Percentiles rank a stretch among this genome's conserved stretches.
These are phyloP conservation scores for Megalops atlanticus DNA, from an alignment of 2,113 vertebrate genomes.

Conservation along the genomic window DNA sequence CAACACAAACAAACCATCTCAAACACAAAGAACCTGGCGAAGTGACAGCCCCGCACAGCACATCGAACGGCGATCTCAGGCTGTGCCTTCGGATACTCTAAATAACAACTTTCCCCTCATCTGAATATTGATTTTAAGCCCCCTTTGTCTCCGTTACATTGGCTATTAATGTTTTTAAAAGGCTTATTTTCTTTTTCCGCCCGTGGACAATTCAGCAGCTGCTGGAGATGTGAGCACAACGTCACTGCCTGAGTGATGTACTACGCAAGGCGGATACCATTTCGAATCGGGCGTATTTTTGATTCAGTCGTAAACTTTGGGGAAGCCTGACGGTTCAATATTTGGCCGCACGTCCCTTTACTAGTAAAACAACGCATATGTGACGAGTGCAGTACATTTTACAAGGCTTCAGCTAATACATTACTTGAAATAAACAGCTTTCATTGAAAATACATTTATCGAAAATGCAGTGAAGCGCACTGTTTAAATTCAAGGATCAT, in stretches of 20 bases:
- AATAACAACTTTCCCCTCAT: not conserved
- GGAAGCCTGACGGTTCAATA: not conserved
- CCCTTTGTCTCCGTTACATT: not conserved
- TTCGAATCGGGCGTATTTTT: not conserved
- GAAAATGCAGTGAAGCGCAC: no score
- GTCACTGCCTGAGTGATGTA: slow-evolving; percentile 24
- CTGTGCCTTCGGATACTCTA: not conserved
- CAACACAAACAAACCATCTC: slow-evolving; percentile 72
- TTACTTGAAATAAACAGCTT: no score
- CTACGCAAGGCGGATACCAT: slow-evolving; percentile 14
- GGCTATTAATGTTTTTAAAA: slow-evolving; percentile 14
- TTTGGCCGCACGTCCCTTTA: not conserved
- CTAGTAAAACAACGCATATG: no score
- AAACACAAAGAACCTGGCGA: slow-evolving; percentile 55
- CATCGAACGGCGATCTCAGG: slow-evolving; percentile 27
- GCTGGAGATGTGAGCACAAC: slow-evolving; percentile 29
- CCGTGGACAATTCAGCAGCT: slow-evolving; percentile 17
- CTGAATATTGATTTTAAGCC: not conserved
- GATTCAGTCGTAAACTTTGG: not conserved
- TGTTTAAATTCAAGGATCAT: no score
- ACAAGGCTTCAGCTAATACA: no score
- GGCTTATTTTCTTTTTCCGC: slow-evolving; percentile 25
- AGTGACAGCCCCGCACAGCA: slow-evolving; percentile 28
- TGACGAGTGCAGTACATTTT: no score
- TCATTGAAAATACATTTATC: no score